Conservation (phyloP, 2,888 invertebrate species). For the Aplocera efformata region DNA sequence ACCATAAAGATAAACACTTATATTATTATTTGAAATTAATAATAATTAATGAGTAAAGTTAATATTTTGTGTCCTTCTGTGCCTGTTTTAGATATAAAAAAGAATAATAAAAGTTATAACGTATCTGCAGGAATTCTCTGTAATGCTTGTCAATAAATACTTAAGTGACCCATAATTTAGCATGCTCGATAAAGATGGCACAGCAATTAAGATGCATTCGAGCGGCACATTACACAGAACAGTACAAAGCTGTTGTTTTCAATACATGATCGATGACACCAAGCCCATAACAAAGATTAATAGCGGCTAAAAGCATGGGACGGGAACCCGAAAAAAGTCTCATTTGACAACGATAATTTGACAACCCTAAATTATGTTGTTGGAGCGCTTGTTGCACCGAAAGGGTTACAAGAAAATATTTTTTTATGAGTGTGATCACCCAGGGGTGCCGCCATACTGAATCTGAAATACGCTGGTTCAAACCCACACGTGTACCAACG, state of each 20-base stretch:
- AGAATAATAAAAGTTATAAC: no score
- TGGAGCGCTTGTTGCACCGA: slow-evolving; percentile 32
- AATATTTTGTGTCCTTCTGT: no score
- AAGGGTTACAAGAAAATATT: slow-evolving; percentile 1
- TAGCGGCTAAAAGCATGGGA: slow-evolving; percentile 41
- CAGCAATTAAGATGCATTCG: slow-evolving; percentile 2
- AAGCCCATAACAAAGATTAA: slow-evolving; percentile 42
- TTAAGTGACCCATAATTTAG: slow-evolving; percentile 15
- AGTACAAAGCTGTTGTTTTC: slow-evolving; percentile 26
- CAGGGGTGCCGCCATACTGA: no score
- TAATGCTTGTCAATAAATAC: slow-evolving; percentile 14
- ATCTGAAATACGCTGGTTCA: no score
- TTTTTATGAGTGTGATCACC: not conserved
- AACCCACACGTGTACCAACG: no score
- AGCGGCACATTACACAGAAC: slow-evolving; percentile 25
- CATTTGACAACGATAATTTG: slow-evolving; percentile 53
- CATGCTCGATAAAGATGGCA: slow-evolving; percentile 17
- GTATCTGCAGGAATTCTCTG: not conserved
- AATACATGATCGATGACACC: slow-evolving; percentile 39
- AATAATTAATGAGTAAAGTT: no score
- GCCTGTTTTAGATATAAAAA: no score
- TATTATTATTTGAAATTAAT: no score
- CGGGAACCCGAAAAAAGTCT: slow-evolving; percentile 45
- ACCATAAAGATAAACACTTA: no score
- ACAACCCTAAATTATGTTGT: slow-evolving; percentile 42